Percentiles rank a stretch among this genome's conserved stretches.
These are phyloP conservation scores for Bubo blakistoni DNA, from an alignment of 2,113 vertebrate species.

Conservation along the genomic window DNA sequence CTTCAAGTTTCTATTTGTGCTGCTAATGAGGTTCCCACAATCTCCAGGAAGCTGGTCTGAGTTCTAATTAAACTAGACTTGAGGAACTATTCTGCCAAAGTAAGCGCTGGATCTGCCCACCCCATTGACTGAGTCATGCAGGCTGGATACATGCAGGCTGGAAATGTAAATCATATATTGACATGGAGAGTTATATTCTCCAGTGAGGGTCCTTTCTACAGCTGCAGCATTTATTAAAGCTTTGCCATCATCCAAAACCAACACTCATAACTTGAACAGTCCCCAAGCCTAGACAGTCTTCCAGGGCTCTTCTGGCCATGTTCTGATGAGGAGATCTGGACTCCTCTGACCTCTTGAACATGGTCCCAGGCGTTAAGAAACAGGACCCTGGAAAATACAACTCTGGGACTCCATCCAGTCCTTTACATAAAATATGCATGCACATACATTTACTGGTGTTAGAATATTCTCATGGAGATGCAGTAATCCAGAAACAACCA, in stretches of 20 bases:
- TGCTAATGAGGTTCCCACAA: conserved; percentile 63
- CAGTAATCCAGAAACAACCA: background rate
- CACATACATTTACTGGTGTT: background rate
- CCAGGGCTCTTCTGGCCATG: conserved; percentile 14
- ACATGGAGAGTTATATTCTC: background rate
- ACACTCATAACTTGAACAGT: conserved; percentile 8
- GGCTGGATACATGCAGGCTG: background rate
- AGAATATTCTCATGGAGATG: background rate
- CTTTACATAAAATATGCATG: background rate
- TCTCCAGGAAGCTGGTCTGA: conserved; percentile 53
- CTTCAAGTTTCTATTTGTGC: conserved; percentile 61
- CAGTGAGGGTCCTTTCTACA: conserved; percentile 31
- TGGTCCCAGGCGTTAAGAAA: background rate
- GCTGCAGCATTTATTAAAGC: conserved; percentile 52
- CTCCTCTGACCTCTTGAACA: conserved; percentile 6
- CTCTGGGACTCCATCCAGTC: conserved; percentile 1
- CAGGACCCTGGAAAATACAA: background rate
- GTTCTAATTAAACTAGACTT: conserved; percentile 59
- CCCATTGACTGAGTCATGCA: background rate
- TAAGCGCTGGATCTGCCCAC: conserved; percentile 49
- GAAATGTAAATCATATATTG: conserved; percentile 44
- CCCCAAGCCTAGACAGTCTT: background rate
- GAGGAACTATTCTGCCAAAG: conserved; percentile 46
- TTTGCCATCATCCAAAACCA: conserved; percentile 39
- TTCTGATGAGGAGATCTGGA: background rate